Evolutionary conservation across 2,113 vertebrate species (phyloP), one percentile per base, ranked within the genome.

Genomic region (Podiceps cristatus): DNA sequence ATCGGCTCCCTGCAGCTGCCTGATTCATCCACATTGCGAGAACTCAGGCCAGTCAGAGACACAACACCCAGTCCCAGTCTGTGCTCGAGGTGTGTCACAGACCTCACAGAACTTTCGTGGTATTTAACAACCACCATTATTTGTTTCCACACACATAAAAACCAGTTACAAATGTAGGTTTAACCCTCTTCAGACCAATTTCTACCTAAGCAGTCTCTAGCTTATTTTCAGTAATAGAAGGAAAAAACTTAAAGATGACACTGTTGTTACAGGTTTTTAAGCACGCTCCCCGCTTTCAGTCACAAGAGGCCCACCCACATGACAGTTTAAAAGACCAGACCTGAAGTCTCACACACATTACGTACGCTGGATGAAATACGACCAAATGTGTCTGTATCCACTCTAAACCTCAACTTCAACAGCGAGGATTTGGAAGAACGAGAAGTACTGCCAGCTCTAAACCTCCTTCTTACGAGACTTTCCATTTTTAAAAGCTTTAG

Each of bases 401-500:
- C 24, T 5, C 20, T 1, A 37, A 81, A 89, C 15, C 15, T 73
- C 37, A 84, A 56, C 11, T 60, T 11, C 4, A 67, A 14, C 0
- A 60, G 27, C 28, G 67, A 45, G 4, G 7, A 14, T 24, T 16
- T 55, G n/a, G 13, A 60, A 56, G 15, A 91, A 33, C 59, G 24
- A 8, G 0, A 56, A 71, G 10, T 3, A 33, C 3, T 19, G 3
- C 35, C 35, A 59, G 7, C 4, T 25, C n/a, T 11, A 86, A 63
- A 3, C 3, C 1, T 45, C 4, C 1, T 44, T 67, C 49, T 59
- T 7, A 78, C 1, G 14, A 66, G 28, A 42, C 1, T 12, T 37
- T 35, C 37, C 2, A 19, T 22, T 58, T 77, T 23, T 4, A 58
- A 12, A 40, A 35, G 12, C 4, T 80, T 73, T 55, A 40, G 13